Evolutionary conservation across 2,888 invertebrate genomes (phyloP).

Genomic region (Drosophila eohydei): DNA sequence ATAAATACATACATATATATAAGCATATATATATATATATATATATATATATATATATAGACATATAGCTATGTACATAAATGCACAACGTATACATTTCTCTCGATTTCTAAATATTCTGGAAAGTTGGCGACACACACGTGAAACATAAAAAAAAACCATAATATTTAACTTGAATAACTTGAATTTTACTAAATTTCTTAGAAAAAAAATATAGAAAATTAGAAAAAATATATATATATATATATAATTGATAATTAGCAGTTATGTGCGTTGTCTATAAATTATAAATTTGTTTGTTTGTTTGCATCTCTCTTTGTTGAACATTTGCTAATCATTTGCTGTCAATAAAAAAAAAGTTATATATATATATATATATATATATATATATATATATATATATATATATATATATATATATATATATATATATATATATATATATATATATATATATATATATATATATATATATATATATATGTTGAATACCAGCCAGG

Average conservation of each 20-base stretch:
- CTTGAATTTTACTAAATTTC: slow-evolving; percentile 60
- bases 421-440: not conserved
- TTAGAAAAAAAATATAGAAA: slow-evolving; percentile 33
- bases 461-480: not conserved
- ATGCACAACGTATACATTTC: slow-evolving; percentile 2
- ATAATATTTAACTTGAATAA: slow-evolving; percentile 27
- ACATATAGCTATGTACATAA: slow-evolving; percentile 21
- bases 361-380: not conserved
- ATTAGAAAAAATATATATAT: slow-evolving; percentile 10
- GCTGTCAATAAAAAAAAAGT: slow-evolving; percentile 51
- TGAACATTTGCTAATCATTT: slow-evolving; percentile 55
- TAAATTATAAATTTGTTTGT: slow-evolving; percentile 48
- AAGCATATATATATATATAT: not conserved
- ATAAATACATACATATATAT: too few species aligned
- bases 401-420: not conserved
- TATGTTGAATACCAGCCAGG: slow-evolving; percentile 41
- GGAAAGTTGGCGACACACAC: slow-evolving; percentile 26
- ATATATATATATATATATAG: not conserved
- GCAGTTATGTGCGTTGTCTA: slow-evolving; percentile 62
- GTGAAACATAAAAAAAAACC: slow-evolving; percentile 17
- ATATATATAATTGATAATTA: slow-evolving; percentile 22
- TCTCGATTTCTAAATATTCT: slow-evolving; percentile 1
- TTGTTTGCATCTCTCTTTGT: slow-evolving; percentile 13
- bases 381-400: not conserved
- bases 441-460: not conserved